Conservation (phyloP, 2,888 invertebrate genomes). For the Mythimna vitellina region DNA sequence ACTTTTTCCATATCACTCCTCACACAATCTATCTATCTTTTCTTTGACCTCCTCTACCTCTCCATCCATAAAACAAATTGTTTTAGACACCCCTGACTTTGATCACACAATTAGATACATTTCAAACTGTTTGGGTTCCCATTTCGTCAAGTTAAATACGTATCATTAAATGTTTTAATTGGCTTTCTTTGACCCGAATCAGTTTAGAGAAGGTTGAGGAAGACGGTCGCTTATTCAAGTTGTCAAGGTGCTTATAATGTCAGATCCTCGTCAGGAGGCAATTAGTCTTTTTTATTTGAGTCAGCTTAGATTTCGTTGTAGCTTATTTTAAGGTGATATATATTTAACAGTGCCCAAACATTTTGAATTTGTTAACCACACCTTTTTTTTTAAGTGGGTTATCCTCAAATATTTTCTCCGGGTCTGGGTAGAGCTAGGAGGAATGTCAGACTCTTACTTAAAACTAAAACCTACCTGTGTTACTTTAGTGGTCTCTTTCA, state of each 20-base stretch:
- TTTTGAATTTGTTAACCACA: too few species aligned
- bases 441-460: too few species aligned
- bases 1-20: too few species aligned
- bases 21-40: too few species aligned
- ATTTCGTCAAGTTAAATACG: background rate
- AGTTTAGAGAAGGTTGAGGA: slow-evolving; percentile 2
- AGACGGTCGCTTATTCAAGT: slow-evolving; percentile 15
- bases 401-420: too few species aligned
- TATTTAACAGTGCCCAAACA: background rate
- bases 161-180: background rate
- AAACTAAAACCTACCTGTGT: too few species aligned
- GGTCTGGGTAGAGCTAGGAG: too few species aligned
- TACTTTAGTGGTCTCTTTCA: too few species aligned
- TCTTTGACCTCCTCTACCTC: too few species aligned
- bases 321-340: background rate
- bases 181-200: background rate
- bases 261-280: slow-evolving; percentile 21
- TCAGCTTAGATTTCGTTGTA: background rate
- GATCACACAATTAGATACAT: background rate
- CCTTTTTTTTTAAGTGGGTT: too few species aligned
- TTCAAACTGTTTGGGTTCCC: background rate
- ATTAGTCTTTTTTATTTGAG: slow-evolving; percentile 10
- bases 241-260: slow-evolving; percentile 36
- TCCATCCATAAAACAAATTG: too few species aligned
- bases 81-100: background rate